phyloP scores from a whole-genome alignment of 2,113 vertebrate species.

The Macrotus californicus region DNA sequence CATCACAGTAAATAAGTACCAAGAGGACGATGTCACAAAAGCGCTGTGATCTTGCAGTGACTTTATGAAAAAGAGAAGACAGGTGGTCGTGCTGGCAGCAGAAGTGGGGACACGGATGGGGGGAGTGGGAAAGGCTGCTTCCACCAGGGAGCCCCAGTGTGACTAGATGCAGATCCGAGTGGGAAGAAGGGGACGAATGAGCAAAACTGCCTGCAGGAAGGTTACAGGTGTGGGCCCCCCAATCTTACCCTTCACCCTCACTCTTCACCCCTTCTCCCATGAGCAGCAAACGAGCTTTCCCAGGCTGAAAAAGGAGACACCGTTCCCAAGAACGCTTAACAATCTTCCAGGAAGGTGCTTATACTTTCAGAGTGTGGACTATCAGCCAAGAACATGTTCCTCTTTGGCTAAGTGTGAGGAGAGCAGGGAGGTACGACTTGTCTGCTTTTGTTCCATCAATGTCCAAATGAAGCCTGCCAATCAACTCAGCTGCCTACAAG shows the following conservation, averaged over 20 bases:
- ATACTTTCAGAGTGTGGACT: neutral
- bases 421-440: rapidly evolving
- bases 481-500: neutral
- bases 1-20: neutral
- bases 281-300: neutral
- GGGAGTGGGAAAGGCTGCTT: too few species aligned
- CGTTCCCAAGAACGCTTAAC: neutral
- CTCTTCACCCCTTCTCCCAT: neutral
- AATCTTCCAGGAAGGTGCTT: neutral
- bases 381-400: neutral
- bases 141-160: neutral
- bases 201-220: neutral
- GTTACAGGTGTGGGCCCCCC: rapidly evolving
- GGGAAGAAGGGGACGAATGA: neutral
- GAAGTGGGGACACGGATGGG: neutral
- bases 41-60: neutral
- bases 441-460: neutral
- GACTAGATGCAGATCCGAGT: rapidly evolving
- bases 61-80: neutral
- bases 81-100: neutral
- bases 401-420: neutral
- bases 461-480: neutral
- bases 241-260: neutral
- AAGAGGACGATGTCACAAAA: neutral
- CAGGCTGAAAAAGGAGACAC: neutral